Conservation (phyloP, 2,797 vertebrate species). For the Hylomyscus alleni region DNA sequence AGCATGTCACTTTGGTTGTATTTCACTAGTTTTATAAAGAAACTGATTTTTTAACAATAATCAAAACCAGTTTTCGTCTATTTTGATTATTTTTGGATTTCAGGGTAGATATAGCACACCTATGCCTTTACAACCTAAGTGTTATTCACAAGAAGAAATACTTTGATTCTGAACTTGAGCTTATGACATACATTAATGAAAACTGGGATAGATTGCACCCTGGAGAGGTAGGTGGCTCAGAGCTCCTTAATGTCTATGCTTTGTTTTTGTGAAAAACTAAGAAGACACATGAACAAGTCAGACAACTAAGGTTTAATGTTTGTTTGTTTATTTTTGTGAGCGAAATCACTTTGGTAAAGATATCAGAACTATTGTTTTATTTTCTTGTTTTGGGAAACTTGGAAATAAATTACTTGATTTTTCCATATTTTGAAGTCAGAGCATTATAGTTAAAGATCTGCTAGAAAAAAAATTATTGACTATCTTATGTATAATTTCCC, state of each 20-base stretch:
- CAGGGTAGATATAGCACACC: conserved; percentile 98
- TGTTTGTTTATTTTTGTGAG: conserved; percentile 31
- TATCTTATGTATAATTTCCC: conserved; percentile 39
- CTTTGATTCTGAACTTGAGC: conserved; percentile 98
- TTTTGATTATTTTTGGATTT: conserved; percentile 85
- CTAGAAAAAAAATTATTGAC: not conserved
- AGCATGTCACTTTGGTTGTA: conserved; percentile 50
- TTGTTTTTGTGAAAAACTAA: conserved; percentile 65
- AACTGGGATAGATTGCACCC: conserved; percentile 98
- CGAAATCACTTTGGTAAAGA: conserved; percentile 13
- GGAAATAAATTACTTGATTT: conserved; percentile 54
- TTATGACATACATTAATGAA: conserved; percentile 98
- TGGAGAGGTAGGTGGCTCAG: conserved; percentile 92
- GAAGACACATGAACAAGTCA: conserved; percentile 27
- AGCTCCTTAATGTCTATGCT: conserved; percentile 39
- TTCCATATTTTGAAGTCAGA: conserved; percentile 62
- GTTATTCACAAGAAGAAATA: conserved; percentile 99
- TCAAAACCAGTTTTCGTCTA: conserved; percentile 5
- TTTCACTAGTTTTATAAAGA: conserved; percentile 58
- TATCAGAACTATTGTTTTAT: not conserved
- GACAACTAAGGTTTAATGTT: not conserved
- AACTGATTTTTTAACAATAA: conserved; percentile 62
- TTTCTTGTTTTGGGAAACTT: conserved; percentile 46
- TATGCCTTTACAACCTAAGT: conserved; percentile 99
- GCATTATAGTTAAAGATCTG: conserved; percentile 31